A percentile compares a stretch with the other conserved stretches of the same genome.
phyloP scores from a whole-genome alignment of 2,888 invertebrate genomes.

The Dynastes grantii region DNA sequence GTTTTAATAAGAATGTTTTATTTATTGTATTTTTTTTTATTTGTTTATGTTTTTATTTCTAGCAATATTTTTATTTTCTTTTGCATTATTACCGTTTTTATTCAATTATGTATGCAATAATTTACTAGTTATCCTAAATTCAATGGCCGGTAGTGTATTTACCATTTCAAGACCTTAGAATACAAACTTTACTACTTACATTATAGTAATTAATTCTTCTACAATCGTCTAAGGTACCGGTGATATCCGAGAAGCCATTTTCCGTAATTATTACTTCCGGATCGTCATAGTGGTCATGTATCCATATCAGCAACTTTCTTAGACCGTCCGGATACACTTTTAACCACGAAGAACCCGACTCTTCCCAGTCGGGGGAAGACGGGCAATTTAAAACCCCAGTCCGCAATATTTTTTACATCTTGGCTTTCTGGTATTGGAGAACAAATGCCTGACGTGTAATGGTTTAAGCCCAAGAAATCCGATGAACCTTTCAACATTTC shows the following conservation, averaged over 20 bases:
- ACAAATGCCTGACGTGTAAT: conserved; percentile 73
- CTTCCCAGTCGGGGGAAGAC: conserved; percentile 72
- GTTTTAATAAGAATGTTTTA: too few species aligned
- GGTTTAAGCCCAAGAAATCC: conserved; percentile 80
- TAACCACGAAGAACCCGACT: conserved; percentile 67
- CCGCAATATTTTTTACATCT: too few species aligned
- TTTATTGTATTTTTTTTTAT: too few species aligned
- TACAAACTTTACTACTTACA: conserved; percentile 46
- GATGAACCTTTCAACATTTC: conserved; percentile 70
- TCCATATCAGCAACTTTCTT: conserved; percentile 72
- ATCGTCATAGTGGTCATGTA: conserved; percentile 62
- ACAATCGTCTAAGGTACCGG: conserved; percentile 63
- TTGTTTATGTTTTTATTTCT: too few species aligned
- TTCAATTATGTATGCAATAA: too few species aligned
- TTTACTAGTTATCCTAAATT: too few species aligned
- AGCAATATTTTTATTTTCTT: too few species aligned
- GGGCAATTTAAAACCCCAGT: too few species aligned
- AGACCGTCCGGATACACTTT: conserved; percentile 75
- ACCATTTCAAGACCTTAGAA: too few species aligned
- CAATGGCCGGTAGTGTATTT: too few species aligned
- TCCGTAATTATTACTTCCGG: conserved; percentile 72
- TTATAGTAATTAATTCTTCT: conserved; percentile 59
- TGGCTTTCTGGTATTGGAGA: conserved; percentile 57
- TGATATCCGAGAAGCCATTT: conserved; percentile 72
- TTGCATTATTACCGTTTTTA: too few species aligned